Evolutionary conservation across 2,888 invertebrate genomes (phyloP), one percentile per base, ranked within the genome.

Genomic region (Monoplex corrugatus): DNA sequence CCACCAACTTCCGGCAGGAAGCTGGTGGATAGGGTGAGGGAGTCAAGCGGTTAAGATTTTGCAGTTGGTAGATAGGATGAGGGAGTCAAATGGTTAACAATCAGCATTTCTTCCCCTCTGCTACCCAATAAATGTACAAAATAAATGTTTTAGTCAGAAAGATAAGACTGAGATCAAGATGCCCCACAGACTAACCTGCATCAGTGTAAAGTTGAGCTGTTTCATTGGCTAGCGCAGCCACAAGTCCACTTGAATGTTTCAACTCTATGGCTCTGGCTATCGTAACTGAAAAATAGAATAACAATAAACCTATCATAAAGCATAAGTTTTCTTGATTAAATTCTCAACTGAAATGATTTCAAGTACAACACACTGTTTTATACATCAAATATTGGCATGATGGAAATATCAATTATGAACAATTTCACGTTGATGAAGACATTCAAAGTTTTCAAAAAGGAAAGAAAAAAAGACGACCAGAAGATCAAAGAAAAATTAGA

Each of bases 181-280:
- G n/a, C 80, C 40, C 19, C 19, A 45, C 32, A 2, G 43, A 85
- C 89, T 87, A 91, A 96, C 96, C 96, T 84, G 97, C 97, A 91
- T 96, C 96, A 84, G 96, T 94, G 94, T 97, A 97, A 92, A 97
- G 94, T 93, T 97, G 97, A 84, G 97, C 96, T 10, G 97, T 97
- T 94, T 97, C 97, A 94, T 97, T 96, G 19, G 97, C 97, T 88
- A 97, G 95, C 0, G 97, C 97, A 75, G 97, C 97, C 92, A 97
- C 96, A 90, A 97, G 95, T 89, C 96, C 96, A 2, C 97, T 95
- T 89, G 97, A 96, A 93, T 97, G 97, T 92, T 97, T 97, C 93
- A 97, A 94, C 92, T 97, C 97, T 10, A 97, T 97, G 23, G 97
- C 97, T 94, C 97, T 95, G 1, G 97, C 97, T 85, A 97, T 96